These are phyloP conservation scores for Leptodactylus fuscus DNA, from an alignment of 2,113 vertebrate species.

Conservation along the genomic window DNA sequence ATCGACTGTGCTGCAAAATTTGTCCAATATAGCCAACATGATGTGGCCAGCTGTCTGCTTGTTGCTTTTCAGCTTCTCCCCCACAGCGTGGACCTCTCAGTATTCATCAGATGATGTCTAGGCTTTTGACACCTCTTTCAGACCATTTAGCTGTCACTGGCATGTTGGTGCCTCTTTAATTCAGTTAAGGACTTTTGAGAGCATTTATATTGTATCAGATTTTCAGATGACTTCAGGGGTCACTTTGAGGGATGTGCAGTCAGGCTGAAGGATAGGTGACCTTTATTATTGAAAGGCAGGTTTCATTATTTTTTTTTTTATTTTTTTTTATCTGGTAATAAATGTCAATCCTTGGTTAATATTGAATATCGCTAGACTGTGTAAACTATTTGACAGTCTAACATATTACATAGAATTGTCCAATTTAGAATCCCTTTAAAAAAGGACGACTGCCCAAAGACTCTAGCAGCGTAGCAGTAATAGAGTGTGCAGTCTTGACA, in stretches of 20 bases:
- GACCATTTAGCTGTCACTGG: conserved; percentile 37
- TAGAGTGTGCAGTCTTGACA: not conserved
- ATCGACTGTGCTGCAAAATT: not conserved
- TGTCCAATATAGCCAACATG: not conserved
- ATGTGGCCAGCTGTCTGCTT: conserved; percentile 17
- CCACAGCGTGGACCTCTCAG: conserved; percentile 39
- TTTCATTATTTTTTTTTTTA: no score
- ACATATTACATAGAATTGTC: not conserved
- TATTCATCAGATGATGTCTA: conserved; percentile 42
- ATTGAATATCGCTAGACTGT: no score
- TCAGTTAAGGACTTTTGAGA: not conserved
- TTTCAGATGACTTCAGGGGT: not conserved
- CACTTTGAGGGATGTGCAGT: not conserved
- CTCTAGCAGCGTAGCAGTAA: no score
- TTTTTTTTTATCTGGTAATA: no score
- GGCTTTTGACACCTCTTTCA: conserved; percentile 30
- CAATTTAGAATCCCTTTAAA: not conserved
- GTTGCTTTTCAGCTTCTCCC: conserved; percentile 27
- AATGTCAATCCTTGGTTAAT: no score
- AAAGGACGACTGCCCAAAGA: no score
- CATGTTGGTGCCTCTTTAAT: not conserved
- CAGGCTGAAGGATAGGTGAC: not conserved
- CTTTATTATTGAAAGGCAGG: not conserved
- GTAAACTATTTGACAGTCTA: not conserved
- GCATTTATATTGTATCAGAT: not conserved